Evolutionary conservation across 1,140 invertebrate genomes (phyloP), one percentile per base, ranked within the genome.

Genomic region (Chironomus striatipennis): DNA sequence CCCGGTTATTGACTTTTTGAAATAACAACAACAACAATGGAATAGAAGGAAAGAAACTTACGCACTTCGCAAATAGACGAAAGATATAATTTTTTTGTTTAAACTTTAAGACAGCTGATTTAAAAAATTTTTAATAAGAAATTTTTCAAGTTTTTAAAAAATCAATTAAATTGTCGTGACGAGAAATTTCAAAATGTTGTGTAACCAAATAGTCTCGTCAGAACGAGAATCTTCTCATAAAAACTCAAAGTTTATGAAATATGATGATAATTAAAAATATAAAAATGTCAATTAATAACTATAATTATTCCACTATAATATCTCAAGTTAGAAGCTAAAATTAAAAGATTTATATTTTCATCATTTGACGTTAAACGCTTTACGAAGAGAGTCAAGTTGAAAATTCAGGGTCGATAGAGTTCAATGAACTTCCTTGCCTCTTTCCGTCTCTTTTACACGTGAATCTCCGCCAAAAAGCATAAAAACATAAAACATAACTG

Each of bases 401-500:
- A 57, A 57, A 57, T 57, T 57, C 47, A 57, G 47, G 47, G 47
- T 57, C 47, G 47, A 57, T 57, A 57, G 47, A 57, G 47, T 57
- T 57, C 47, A 57, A 57, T 57, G 47, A 57, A 57, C 47, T 57
- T 57, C 47, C 47, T 57, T 57, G 47, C 47, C 47, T 57, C 47
- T 57, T 57, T 57, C 47, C 47, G 47, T 57, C 47, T 57, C 47
- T 57, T n/a, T 57, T 57, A 57, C 47, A 57, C 47, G 47, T 57
- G 47, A 57, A 57, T 57, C 47, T 57, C 47, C 47, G 47, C 47
- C 47, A 57, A 57, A 57, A 57, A 57, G n/a, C 12, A 12, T n/a
- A n/a, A 57, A 57, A 57, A 57, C 47, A 57, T 57, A 57, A 57
- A 57, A n/a, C 47, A 57, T 57, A 57, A 57, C 47, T 57, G 47